phyloP scores from a whole-genome alignment of 1,140 invertebrate species.

The Globodera ellingtonae region DNA sequence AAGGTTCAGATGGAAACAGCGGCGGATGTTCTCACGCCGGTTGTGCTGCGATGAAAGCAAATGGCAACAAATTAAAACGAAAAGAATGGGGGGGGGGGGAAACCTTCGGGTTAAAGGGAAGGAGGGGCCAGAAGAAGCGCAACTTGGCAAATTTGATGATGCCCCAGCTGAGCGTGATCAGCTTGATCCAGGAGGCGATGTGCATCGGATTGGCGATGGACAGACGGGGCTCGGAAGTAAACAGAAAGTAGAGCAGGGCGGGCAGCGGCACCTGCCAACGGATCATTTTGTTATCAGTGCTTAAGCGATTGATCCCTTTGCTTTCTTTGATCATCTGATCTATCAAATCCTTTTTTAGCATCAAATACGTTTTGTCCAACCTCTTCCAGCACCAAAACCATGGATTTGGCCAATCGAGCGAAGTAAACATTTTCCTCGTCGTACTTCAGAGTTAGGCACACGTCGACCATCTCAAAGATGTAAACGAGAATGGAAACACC shows the following conservation, averaged over 20 bases:
- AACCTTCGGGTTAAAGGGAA: slow-evolving; percentile 62
- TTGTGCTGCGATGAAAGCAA: slow-evolving; percentile 19
- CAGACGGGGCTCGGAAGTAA: slow-evolving; percentile 61
- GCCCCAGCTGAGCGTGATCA: slow-evolving; percentile 64
- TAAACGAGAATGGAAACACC: slow-evolving; percentile 61
- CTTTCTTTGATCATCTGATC: too few relatives aligned
- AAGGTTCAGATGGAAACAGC: slow-evolving; percentile 60
- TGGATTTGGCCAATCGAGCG: slow-evolving; percentile 60
- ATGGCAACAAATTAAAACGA: not conserved
- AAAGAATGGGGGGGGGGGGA: not conserved
- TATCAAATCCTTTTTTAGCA: too few relatives aligned
- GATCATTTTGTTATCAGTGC: slow-evolving; percentile 1
- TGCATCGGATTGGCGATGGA: slow-evolving; percentile 56
- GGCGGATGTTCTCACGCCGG: slow-evolving; percentile 56
- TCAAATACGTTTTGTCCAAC: slow-evolving; percentile 18
- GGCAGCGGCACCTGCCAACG: slow-evolving; percentile 55
- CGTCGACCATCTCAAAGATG: slow-evolving; percentile 63
- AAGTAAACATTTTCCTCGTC: slow-evolving; percentile 64
- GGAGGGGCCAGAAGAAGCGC: slow-evolving; percentile 63
- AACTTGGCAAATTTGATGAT: slow-evolving; percentile 63
- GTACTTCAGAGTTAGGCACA: slow-evolving; percentile 62
- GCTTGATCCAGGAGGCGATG: slow-evolving; percentile 56
- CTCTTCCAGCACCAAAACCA: slow-evolving; percentile 62
- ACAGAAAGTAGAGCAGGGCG: slow-evolving; percentile 56
- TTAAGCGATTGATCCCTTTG: not conserved